Evolutionary conservation across 2,888 invertebrate species (phyloP).

Genomic region (Stenolophus ochropezus): DNA sequence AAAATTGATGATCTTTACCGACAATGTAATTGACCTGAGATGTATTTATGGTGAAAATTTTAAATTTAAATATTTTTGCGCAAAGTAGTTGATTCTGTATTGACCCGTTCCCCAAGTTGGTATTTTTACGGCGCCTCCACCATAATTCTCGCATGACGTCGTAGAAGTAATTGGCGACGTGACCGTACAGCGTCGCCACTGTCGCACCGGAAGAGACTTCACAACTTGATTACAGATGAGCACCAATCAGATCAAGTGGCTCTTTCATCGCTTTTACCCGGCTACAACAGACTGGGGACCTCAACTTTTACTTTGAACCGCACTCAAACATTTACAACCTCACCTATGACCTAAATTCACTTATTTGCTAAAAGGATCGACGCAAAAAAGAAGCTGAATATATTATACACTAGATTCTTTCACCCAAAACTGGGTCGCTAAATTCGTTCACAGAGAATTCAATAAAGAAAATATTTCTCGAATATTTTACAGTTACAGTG

Average conservation of each 20-base stretch:
- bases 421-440: no score
- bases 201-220: slow-evolving; percentile 3
- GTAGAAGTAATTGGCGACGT: neutral
- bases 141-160: neutral
- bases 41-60: no score
- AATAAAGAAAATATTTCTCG: no score
- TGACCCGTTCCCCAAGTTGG: no score
- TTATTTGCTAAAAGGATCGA: neutral
- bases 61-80: no score
- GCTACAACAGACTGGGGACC: neutral
- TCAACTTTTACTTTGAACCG: neutral
- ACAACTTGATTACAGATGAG: slow-evolving; percentile 20
- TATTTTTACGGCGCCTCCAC: neutral
- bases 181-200: neutral
- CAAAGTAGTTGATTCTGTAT: no score
- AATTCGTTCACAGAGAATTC: no score
- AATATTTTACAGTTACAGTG: no score
- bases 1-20: no score
- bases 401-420: neutral
- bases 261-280: neutral
- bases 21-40: no score
- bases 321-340: neutral
- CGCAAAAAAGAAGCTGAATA: neutral
- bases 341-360: neutral
- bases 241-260: slow-evolving; percentile 17